phyloP scores from a whole-genome alignment of 2,888 invertebrate species.

The Cancer borealis region DNA sequence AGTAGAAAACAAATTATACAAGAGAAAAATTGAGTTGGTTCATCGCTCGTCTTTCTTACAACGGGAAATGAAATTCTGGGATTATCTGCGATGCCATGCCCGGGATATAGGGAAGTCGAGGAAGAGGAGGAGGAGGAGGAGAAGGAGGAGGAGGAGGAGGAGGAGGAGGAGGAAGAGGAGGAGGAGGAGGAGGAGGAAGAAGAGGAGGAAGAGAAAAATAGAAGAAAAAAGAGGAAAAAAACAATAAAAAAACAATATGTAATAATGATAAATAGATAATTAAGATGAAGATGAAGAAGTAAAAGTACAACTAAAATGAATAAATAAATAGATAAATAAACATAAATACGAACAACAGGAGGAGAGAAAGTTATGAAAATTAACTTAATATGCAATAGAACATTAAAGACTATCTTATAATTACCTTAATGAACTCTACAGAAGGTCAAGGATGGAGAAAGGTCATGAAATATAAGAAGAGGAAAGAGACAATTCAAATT shows the following conservation, averaged over 20 bases:
- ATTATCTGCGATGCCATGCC: slow-evolving; percentile 36
- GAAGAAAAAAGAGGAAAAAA: neutral
- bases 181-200: neutral
- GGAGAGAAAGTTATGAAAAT: too few species aligned
- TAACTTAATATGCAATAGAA: too few species aligned
- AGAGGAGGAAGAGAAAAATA: neutral
- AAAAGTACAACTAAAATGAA: neutral
- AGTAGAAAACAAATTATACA: slow-evolving; percentile 7
- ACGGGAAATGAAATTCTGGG: slow-evolving; percentile 43
- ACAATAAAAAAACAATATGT: too few species aligned
- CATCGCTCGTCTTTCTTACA: neutral
- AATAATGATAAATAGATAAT: neutral
- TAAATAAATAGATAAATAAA: neutral
- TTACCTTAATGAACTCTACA: too few species aligned
- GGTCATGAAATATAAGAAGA: too few species aligned
- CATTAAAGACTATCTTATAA: too few species aligned
- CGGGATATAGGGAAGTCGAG: neutral
- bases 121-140: neutral
- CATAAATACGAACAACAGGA: too few species aligned
- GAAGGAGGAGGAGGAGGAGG: neutral
- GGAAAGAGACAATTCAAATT: neutral
- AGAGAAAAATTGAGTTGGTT: neutral
- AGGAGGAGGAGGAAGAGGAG: slow-evolving; percentile 1
- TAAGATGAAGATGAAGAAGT: neutral
- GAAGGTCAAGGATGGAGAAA: too few species aligned